phyloP scores from a whole-genome alignment of 2,113 vertebrate genomes.

The Catagonus wagneri region DNA sequence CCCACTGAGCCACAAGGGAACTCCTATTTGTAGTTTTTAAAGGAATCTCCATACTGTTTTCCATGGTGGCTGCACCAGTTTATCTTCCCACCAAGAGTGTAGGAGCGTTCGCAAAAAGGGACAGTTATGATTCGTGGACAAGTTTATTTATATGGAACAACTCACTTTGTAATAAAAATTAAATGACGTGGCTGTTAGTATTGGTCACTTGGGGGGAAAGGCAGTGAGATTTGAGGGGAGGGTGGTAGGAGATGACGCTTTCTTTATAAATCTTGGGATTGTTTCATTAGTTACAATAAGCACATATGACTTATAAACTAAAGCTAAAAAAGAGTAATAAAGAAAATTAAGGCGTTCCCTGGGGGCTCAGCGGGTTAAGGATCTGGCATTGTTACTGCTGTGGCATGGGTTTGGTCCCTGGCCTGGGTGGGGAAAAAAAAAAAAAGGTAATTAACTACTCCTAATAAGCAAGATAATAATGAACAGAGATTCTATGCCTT shows the following conservation, averaged over 20 bases:
- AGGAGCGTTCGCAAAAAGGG: neutral
- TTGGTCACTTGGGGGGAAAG: neutral
- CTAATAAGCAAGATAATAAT: neutral
- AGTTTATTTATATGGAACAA: neutral
- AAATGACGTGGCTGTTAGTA: neutral
- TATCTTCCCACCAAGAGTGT: neutral
- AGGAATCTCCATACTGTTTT: neutral
- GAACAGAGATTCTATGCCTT: neutral
- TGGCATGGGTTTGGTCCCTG: too few relatives aligned
- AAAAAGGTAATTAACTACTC: neutral
- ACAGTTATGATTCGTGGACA: neutral
- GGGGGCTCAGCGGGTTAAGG: too few relatives aligned
- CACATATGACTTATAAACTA: slow-evolving; percentile 53
- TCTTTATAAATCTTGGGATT: slow-evolving; percentile 43
- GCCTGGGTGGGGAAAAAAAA: neutral
- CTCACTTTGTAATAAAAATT: slow-evolving; percentile 45
- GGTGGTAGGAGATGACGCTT: neutral
- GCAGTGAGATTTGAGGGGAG: neutral
- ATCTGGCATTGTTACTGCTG: too few relatives aligned
- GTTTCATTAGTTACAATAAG: slow-evolving; percentile 3
- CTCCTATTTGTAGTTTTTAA: neutral
- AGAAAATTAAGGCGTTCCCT: neutral
- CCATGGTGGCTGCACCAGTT: neutral
- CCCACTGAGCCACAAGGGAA: neutral
- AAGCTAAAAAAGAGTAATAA: slow-evolving; percentile 47